Evolutionary conservation across 2,888 invertebrate species (phyloP).

Genomic region (Spisula solida): DNA sequence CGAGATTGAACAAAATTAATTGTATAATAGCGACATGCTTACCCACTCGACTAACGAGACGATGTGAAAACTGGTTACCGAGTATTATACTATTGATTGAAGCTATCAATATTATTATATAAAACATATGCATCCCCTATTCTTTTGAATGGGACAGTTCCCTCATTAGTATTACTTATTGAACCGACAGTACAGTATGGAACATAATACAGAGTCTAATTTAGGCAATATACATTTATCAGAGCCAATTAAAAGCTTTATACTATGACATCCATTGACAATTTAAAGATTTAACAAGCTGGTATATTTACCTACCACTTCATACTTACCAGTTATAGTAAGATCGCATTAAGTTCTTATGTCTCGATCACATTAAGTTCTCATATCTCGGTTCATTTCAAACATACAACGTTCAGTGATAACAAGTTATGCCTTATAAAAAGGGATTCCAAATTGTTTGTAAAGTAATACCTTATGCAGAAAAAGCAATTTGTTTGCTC

Average conservation of each 20-base stretch:
- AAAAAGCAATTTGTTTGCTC: background rate
- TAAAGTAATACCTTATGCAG: background rate
- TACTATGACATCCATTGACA: background rate
- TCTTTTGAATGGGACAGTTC: too few species aligned
- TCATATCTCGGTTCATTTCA: background rate
- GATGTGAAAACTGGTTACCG: too few species aligned
- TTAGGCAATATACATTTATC: slow-evolving; percentile 15
- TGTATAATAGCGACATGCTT: too few species aligned
- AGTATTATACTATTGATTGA: too few species aligned
- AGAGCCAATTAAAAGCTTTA: slow-evolving; percentile 8
- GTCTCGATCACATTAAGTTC: background rate
- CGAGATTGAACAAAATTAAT: too few species aligned
- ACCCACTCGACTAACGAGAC: too few species aligned
- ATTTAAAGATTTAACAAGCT: background rate
- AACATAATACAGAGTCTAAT: background rate
- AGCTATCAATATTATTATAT: too few species aligned
- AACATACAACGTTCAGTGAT: background rate
- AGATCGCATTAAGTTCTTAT: background rate
- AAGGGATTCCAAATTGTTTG: background rate
- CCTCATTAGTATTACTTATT: too few species aligned
- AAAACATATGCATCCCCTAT: too few species aligned
- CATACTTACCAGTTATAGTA: background rate
- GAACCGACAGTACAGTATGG: too few species aligned
- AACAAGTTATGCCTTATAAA: background rate
- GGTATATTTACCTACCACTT: slow-evolving; percentile 12